Evolutionary conservation across 2,888 invertebrate species (phyloP), one percentile per base, ranked within the genome.

Genomic region (Drosophila koepferae): DNA sequence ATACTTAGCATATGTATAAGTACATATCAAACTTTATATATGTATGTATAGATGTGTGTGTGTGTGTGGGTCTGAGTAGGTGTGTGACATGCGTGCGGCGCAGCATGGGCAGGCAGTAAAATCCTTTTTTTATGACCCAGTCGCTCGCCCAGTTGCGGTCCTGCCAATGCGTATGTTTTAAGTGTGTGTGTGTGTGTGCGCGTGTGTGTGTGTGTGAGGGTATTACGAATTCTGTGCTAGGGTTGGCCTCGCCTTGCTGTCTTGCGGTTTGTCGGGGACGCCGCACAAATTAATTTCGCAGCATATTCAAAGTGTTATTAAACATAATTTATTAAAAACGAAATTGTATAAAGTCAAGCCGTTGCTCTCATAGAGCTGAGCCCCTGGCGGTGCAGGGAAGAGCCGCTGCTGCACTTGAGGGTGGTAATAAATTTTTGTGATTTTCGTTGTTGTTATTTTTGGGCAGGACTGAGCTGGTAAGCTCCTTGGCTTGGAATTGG

Each of bases 281-380:
- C 77, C 76, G 70, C 88, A 76, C 78, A 90, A 90, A 90, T 90
- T 90, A 90, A 90, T 90, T 90, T 85, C 82, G 70, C 84, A 89
- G 84, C 87, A 87, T 87, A 87, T 87, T 87, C 87, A 87, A 90
- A 90, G 86, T 84, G 86, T 90, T 90, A 90, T 90, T 90, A 87
- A 90, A 90, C 90, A 90, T 90, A 90, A 90, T 90, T 90, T 90
- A 90, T 90, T 89, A 90, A 90, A 86, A 87, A 86, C 86, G 82
- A 87, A 87, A 87, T 87, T 87, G 81, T 89, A 85, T 82, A 75
- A 89, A 84, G 72, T 74, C 80, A 71, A 77, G 77, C 61, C 77
- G 74, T 70, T 75, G 41, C 65, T 55, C 46, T 63, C 34, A 36
- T 36, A 62, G 65, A 40, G 28, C 54, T 20, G 44, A 36, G 59